Evolutionary conservation across 2,888 invertebrate genomes (phyloP).

Genomic region (Acronicta leporina): DNA sequence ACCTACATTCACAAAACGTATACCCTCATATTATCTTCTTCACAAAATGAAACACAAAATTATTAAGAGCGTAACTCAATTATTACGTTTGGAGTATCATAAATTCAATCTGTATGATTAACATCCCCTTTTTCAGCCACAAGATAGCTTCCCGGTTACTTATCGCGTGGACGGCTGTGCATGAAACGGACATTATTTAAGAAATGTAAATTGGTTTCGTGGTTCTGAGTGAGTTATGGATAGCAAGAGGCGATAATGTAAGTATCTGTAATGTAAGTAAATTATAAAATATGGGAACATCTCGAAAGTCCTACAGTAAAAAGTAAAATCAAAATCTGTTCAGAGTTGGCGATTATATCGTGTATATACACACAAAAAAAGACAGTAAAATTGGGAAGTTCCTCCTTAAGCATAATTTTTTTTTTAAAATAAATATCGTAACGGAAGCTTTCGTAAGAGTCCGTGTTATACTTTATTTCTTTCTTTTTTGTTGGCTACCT

Average conservation of each 20-base stretch:
- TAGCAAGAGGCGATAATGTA: neutral
- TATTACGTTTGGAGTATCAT: constrained; percentile 57
- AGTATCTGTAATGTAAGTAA: no score
- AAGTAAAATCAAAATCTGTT: no score
- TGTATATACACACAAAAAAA: no score
- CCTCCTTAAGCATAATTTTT: no score
- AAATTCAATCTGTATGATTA: constrained; percentile 58
- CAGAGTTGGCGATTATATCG: no score
- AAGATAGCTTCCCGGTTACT: constrained; percentile 48
- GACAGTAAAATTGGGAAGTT: no score
- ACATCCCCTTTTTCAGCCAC: constrained; percentile 47
- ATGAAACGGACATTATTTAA: constrained; percentile 27
- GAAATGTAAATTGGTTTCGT: neutral
- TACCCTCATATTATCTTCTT: neutral
- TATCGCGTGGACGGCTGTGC: constrained; percentile 38
- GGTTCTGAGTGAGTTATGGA: constrained; percentile 4
- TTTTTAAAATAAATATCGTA: no score
- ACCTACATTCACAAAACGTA: neutral
- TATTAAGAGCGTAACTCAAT: constrained; percentile 47
- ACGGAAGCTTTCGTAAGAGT: no score
- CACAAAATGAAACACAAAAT: constrained; percentile 47
- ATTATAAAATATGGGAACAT: no score
- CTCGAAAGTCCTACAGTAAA: no score
- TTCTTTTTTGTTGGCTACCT: no score
- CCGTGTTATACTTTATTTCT: no score